phyloP scores from a whole-genome alignment of 2,113 vertebrate genomes.

The Sterrhoptilus dennistouni region DNA sequence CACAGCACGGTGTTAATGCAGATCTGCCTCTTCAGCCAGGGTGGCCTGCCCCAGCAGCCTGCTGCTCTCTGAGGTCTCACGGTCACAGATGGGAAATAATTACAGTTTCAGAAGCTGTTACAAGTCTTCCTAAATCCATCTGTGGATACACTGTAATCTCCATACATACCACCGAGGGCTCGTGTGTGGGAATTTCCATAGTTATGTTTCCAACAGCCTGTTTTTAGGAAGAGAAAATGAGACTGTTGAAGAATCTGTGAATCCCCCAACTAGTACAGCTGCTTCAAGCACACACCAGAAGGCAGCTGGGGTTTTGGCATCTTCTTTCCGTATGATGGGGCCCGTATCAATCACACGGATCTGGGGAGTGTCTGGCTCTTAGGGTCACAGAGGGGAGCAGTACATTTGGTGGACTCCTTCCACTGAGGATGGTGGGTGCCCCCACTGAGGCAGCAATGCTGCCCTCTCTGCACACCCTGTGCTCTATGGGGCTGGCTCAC shows the following conservation, averaged over 20 bases:
- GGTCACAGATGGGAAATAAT: not conserved
- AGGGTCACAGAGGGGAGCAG: not conserved
- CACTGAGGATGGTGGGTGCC: not conserved
- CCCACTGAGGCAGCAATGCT: fast-evolving
- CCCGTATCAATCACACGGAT: fast-evolving
- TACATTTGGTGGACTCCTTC: not conserved
- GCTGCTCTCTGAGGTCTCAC: not conserved
- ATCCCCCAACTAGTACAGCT: constrained; percentile 22
- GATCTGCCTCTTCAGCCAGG: not conserved
- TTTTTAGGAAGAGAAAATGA: not conserved
- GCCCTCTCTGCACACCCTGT: not conserved
- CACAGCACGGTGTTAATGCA: not conserved
- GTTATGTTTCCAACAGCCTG: not conserved
- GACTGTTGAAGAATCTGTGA: constrained; percentile 26
- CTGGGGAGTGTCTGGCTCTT: fast-evolving
- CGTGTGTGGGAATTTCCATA: not conserved
- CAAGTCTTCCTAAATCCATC: not conserved
- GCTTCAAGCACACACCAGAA: not conserved
- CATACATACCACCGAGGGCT: not conserved
- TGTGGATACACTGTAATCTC: not conserved
- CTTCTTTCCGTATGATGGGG: not conserved
- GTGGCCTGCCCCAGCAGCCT: not conserved
- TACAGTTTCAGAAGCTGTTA: not conserved
- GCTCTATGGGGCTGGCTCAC: not conserved
- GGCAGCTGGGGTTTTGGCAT: not conserved